Evolutionary conservation across 2,113 vertebrate genomes (phyloP), one percentile per base, ranked within the genome.

Genomic region (Odontesthes bonariensis): DNA sequence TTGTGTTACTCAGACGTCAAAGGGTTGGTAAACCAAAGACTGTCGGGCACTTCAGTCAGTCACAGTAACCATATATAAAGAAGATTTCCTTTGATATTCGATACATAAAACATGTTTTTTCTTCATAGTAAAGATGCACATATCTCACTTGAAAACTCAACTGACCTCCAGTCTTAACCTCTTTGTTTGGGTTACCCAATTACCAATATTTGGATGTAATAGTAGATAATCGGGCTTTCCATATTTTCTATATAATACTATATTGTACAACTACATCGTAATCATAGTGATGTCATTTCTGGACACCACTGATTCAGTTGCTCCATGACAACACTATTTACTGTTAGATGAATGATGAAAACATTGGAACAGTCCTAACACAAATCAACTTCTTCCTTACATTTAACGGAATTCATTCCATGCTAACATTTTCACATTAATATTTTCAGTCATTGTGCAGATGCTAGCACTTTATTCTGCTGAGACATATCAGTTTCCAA

Each of bases 21-120:
- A 52, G 49, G 80, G 81, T 91, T 91, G 78, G 81, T 79, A 86
- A 87, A 92, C 86, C 91, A 91, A 92, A 93, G 91, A 90, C 49
- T 75, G 84, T 80, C 79, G 61, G 76, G 81, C 84, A 84, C 92
- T 86, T 87, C 84, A 87, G 73, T 85, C 56, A 49, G 56, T 68
- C 64, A 33, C 49, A 32, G 38, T n/a, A 56, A 40, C 35, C 42
- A 23, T 17, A 64, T 47, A 23, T n/a, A 60, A 35, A 59, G 59
- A 55, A 38, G 52, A 20, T 40, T 8, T 40, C 14, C 7, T 73
- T 64, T 35, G 40, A 46, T 53, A 53, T 46, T 69, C 10, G 44
- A 3, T 63, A 8, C n/a, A 77, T 69, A 19, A 60, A 60, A 54
- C 7, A n/a, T 49, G 46, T 5, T 49, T 19, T 49, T 13, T 19